A percentile compares a stretch with the other conserved stretches of the same genome.
These are phyloP conservation scores for Nomada fucata DNA, from an alignment of 2,888 invertebrate species.

Conservation along the genomic window DNA sequence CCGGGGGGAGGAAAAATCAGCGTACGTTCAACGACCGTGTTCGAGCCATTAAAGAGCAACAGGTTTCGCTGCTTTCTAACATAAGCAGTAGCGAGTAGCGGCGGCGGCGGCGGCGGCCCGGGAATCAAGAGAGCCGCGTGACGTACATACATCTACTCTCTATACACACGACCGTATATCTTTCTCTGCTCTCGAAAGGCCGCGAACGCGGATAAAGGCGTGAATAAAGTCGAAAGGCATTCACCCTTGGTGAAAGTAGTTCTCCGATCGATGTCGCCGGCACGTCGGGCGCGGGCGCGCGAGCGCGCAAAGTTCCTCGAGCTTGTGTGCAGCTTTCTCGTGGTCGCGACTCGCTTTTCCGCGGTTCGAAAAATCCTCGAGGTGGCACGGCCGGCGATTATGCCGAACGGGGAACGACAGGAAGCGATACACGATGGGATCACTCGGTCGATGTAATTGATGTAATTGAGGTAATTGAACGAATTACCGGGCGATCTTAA, in stretches of 20 bases:
- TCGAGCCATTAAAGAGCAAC: slow-evolving; percentile 69
- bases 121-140: slow-evolving; percentile 62
- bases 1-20: slow-evolving; percentile 55
- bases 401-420: too few relatives aligned
- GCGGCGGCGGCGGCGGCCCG: neutral
- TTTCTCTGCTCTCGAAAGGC: slow-evolving; percentile 57
- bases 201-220: slow-evolving; percentile 71
- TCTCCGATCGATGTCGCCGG: slow-evolving; percentile 71
- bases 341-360: neutral
- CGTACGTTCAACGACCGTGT: slow-evolving; percentile 62
- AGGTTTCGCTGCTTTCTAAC: slow-evolving; percentile 67
- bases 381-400: too few relatives aligned
- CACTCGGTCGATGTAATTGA: too few relatives aligned
- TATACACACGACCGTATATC: slow-evolving; percentile 45
- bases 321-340: slow-evolving; percentile 35
- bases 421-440: too few relatives aligned
- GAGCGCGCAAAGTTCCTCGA: slow-evolving; percentile 37
- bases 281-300: slow-evolving; percentile 40
- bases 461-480: too few relatives aligned
- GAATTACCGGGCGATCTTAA: too few relatives aligned
- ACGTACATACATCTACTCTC: slow-evolving; percentile 51
- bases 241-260: slow-evolving; percentile 80
- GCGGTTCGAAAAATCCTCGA: neutral
- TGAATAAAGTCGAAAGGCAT: slow-evolving; percentile 77
- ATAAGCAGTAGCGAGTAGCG: neutral